These are phyloP conservation scores for Dipodomys stephensi DNA, from an alignment of 2,113 vertebrate species.

Conservation along the genomic window DNA sequence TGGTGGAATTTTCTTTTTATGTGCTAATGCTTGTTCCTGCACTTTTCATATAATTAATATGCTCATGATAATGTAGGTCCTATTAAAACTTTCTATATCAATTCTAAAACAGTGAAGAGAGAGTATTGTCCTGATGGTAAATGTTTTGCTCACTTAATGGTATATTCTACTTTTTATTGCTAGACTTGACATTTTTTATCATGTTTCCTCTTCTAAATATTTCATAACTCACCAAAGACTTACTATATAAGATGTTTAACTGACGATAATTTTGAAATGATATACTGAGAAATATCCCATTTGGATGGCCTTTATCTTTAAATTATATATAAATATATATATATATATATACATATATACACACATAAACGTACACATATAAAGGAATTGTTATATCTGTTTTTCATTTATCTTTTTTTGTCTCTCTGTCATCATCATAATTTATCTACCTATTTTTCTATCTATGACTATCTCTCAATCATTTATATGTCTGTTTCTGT, in stretches of 20 bases:
- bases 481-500: neutral
- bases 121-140: slow-evolving; percentile 57
- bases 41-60: slow-evolving; percentile 78
- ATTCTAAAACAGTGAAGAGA: slow-evolving; percentile 25
- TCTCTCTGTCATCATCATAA: neutral
- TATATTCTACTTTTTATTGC: slow-evolving; percentile 51
- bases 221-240: slow-evolving; percentile 28
- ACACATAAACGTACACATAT: too few relatives aligned
- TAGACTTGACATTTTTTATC: slow-evolving; percentile 24
- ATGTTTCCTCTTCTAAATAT: neutral
- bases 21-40: slow-evolving; percentile 67
- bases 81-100: slow-evolving; percentile 53
- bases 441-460: neutral
- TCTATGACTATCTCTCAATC: neutral
- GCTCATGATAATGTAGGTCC: slow-evolving; percentile 26
- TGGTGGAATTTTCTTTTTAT: slow-evolving; percentile 72
- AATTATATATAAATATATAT: neutral
- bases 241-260: neutral
- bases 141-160: slow-evolving; percentile 74
- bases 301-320: neutral
- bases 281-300: slow-evolving; percentile 1
- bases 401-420: neutral
- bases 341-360: too few relatives aligned
- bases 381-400: too few relatives aligned
- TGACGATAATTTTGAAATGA: neutral